Percentiles rank a stretch among this genome's conserved stretches.
phyloP scores from a whole-genome alignment of 2,888 invertebrate species.

The Netelia fuscicornis region DNA sequence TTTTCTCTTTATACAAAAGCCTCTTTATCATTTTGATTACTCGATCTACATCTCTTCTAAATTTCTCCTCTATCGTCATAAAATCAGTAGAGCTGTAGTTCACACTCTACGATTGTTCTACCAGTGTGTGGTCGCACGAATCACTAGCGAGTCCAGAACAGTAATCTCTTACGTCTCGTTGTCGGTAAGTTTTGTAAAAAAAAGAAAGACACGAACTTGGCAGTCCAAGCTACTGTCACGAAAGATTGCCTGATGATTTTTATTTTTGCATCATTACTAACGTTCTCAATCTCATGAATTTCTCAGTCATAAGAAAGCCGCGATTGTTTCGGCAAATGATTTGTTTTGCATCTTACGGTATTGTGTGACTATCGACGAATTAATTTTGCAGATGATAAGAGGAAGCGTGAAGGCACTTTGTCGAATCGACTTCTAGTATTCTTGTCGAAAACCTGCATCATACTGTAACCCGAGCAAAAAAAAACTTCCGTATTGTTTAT shows the following conservation, averaged over 20 bases:
- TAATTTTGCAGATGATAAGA: constrained; percentile 79
- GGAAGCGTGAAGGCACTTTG: constrained; percentile 77
- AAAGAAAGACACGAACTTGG: neutral
- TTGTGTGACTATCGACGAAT: constrained; percentile 65
- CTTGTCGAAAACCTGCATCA: constrained; percentile 80
- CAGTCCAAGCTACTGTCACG: constrained; percentile 22
- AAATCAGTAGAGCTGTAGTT: constrained; percentile 37
- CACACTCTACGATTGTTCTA: constrained; percentile 50
- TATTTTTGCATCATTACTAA: constrained; percentile 48
- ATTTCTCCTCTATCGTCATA: constrained; percentile 9
- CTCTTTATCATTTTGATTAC: neutral
- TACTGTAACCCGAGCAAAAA: constrained; percentile 74
- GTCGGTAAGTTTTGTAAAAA: constrained; percentile 70
- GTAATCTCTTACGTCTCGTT: constrained; percentile 64
- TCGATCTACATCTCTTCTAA: neutral
- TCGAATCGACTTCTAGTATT: constrained; percentile 79
- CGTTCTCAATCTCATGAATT: constrained; percentile 22
- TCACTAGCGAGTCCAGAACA: constrained; percentile 70
- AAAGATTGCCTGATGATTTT: constrained; percentile 62
- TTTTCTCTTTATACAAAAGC: neutral
- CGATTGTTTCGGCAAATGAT: constrained; percentile 8
- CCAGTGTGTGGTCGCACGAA: constrained; percentile 67
- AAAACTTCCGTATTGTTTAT: constrained; percentile 66
- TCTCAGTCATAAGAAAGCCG: constrained; percentile 2
- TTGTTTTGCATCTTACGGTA: constrained; percentile 37